Evolutionary conservation across 2,113 vertebrate genomes (phyloP).

Genomic region (Petaurus breviceps): DNA sequence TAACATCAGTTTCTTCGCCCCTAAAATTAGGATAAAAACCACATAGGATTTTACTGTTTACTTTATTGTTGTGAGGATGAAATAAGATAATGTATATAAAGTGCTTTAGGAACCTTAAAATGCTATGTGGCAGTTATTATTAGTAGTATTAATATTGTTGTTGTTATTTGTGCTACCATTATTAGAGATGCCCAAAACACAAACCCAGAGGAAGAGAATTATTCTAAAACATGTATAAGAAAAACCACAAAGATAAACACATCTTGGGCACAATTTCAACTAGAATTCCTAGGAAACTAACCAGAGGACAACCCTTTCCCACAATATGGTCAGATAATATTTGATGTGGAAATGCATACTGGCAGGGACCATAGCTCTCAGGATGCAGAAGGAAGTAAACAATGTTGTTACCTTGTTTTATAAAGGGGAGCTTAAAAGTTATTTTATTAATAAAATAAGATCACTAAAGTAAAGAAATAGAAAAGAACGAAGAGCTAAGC

Average conservation of each 20-base stretch:
- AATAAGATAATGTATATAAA: background rate
- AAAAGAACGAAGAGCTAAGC: background rate
- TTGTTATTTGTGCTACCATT: background rate
- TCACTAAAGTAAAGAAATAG: background rate
- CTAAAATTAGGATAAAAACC: background rate
- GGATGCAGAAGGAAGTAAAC: conserved; percentile 79
- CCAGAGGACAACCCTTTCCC: conserved; percentile 89
- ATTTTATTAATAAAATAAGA: background rate
- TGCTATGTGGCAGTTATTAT: background rate
- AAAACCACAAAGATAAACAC: background rate
- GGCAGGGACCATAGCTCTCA: conserved; percentile 91
- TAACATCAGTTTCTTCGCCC: conserved; percentile 1
- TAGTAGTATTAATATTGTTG: background rate
- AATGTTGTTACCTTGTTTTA: background rate
- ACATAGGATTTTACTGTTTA: background rate
- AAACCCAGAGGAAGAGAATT: background rate
- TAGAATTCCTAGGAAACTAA: background rate
- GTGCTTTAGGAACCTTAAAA: background rate
- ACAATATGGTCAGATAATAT: conserved; percentile 94
- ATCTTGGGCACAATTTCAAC: background rate
- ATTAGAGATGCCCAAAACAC: background rate
- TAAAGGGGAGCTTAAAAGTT: background rate
- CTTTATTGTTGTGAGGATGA: background rate
- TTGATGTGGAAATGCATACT: conserved; percentile 97
- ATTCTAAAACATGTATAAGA: background rate